Evolutionary conservation across 1,140 invertebrate species (phyloP), one percentile per base, ranked within the genome.

Genomic region (Orchestia grillus): DNA sequence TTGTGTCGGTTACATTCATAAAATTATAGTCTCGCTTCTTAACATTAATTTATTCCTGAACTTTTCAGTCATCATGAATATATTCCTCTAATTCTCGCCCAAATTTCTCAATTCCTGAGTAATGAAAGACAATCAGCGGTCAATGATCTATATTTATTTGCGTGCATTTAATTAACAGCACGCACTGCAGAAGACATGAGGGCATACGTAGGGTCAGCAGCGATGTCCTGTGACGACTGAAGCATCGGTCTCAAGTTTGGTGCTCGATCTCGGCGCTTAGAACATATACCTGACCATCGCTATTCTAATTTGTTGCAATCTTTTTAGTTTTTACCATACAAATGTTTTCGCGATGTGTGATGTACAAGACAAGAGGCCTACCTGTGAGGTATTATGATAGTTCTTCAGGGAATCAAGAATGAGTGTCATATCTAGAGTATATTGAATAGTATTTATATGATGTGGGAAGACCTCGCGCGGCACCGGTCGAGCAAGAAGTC

Each of bases 391-490:
- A 77, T 77, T 77, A 77, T 77, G 47, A 53, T 53, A 77, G 28
- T 77, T 77, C 62, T 77, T 28, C 62, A 23, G 11, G 62, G 62
- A 77, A 77, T 77, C 62, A 77, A 77, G 62, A 77, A 77, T 77
- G 62, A 15, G 62, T 77, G 62, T 77, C 62, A 77, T 77, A 77
- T 77, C 62, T 77, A 77, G 62, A 77, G 62, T 77, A 77, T 77
- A 77, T 77, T 77, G 62, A 15, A 77, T 77, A 77, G 62, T 77
- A 77, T 77, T 77, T 77, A 77, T 77, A 77, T 77, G 62, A 77
- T 77, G 28, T 77, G 36, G 28, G 62, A 53, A 28, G 62, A 36
- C 62, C 62, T 77, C 62, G 62, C 36, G 1, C 6, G 62, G 62
- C 36, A 36, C 62, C 11, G 1, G 62, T 8, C 62, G 62, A 19